Base-by-base conservation (phyloP, 2,888 invertebrate species). In the Blastobasis lacticolella region DNA sequence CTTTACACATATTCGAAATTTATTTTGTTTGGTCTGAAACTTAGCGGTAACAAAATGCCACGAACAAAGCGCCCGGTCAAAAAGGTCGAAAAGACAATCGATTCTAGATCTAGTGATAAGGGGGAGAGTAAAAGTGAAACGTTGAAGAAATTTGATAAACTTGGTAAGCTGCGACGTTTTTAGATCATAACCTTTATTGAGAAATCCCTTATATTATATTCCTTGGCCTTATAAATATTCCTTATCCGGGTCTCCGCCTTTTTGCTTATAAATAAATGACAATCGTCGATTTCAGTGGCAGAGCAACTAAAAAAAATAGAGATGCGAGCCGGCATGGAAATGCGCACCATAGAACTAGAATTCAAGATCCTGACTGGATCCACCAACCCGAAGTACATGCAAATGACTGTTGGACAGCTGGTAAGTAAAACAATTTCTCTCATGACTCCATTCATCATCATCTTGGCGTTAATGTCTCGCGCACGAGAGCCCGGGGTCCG, bases 1-100 rank as follows among this genome's bases (percentile, higher is more conserved):
- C 23, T 23, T 23, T 23, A 3, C 3, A n/a, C n/a, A n/a, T n/a
- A n/a, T n/a, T n/a, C n/a, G n/a, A 3, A 23, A 23, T 23, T 23
- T 23, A 23, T 23, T 23, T 23, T 23, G 23, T 23, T 23, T 23
- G 23, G 23, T 1, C 23, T 23, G 3, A 23, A 23, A 23, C 23
- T 23, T 23, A 23, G 23, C 23, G 23, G 23, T 49, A 38, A 7
- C 41, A 52, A 52, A 49, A 88, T 88, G 88, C 85, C 87, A 10
- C 73, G 88, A 54, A 88, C 88, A 10, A 88, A 88, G 64, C 74
- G 80, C 41, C 85, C 87, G 7, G 73, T 62, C 4, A 73, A 67
- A 45, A 80, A 74, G 59, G 72, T 69, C 55, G 82, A 83, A 49
- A 81, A 81, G 59, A 51, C 60, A 2, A 52, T 60, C 4, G 82